Evolutionary conservation across 2,888 invertebrate species (phyloP).

Genomic region (Aspidapion aeneum): DNA sequence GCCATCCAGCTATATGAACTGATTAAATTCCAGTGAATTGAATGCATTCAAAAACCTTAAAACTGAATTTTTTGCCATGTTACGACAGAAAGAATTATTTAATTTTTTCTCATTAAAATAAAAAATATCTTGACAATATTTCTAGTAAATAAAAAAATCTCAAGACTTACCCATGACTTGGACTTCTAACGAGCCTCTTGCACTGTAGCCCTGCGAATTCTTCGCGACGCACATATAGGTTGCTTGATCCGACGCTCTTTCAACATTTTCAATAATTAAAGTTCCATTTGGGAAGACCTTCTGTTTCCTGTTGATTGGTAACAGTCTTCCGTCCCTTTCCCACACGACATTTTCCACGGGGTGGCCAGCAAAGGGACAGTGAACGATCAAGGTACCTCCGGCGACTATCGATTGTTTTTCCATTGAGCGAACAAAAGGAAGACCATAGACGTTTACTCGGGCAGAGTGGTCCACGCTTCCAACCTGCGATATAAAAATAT

Average conservation of each 20-base stretch:
- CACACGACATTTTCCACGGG: constrained; percentile 93
- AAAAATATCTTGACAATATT: too few relatives aligned
- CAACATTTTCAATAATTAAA: constrained; percentile 90
- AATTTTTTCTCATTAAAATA: too few relatives aligned
- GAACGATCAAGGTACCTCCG: constrained; percentile 82
- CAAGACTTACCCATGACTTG: constrained; percentile 97
- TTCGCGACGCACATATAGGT: constrained; percentile 92
- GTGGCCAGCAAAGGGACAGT: constrained; percentile 93
- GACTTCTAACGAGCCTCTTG: constrained; percentile 83
- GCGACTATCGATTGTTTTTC: constrained; percentile 91
- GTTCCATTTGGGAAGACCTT: constrained; percentile 92
- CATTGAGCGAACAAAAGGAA: constrained; percentile 88
- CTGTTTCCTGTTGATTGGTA: constrained; percentile 93
- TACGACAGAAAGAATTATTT: too few relatives aligned
- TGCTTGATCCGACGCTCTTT: constrained; percentile 88
- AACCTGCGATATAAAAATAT: constrained; percentile 41
- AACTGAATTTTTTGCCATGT: too few relatives aligned
- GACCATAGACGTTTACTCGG: constrained; percentile 84
- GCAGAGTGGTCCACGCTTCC: constrained; percentile 83
- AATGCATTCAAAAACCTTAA: too few relatives aligned
- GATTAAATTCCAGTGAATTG: too few relatives aligned
- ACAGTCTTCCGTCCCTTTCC: constrained; percentile 82
- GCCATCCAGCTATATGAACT: too few relatives aligned
- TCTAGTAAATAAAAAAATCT: too few relatives aligned
- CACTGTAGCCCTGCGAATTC: constrained; percentile 87